phyloP scores from a whole-genome alignment of 2,113 vertebrate species.

The Nettapus auritus region DNA sequence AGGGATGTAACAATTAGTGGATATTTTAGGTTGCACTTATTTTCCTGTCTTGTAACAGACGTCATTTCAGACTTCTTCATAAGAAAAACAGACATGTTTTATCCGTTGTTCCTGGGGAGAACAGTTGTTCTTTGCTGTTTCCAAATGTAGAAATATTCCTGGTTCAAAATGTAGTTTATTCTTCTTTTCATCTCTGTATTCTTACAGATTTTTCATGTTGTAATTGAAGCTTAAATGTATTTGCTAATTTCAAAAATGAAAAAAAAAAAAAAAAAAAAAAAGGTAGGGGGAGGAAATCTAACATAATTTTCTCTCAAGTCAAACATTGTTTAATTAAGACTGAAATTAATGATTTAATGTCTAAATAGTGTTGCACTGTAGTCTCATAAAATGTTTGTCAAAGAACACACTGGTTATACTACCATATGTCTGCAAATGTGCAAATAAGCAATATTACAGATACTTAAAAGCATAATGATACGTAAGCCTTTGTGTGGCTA shows the following conservation, averaged over 20 bases:
- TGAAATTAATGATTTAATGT: not conserved
- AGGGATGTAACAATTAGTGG: not conserved
- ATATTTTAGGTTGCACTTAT: not conserved
- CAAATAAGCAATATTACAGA: not conserved
- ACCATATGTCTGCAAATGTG: not conserved
- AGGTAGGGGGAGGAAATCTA: not conserved
- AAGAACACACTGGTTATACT: not conserved
- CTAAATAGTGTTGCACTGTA: not conserved
- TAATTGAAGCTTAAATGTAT: not conserved
- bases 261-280: too few species aligned
- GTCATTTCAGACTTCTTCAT: constrained; percentile 9
- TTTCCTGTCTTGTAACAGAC: not conserved
- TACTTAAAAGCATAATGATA: not conserved
- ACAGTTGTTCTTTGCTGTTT: not conserved
- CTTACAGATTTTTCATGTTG: not conserved
- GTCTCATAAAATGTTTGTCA: not conserved
- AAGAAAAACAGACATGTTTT: not conserved
- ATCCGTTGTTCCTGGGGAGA: not conserved
- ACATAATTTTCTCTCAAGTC: not conserved
- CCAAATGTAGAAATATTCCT: not conserved
- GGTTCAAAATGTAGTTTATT: constrained; percentile 17
- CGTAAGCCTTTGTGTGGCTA: not conserved
- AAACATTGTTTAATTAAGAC: not conserved
- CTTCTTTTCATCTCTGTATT: not conserved
- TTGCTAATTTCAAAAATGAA: not conserved